Evolutionary conservation across 2,113 vertebrate species (phyloP), one percentile per base, ranked within the genome.

Genomic region (Engystomops pustulosus): DNA sequence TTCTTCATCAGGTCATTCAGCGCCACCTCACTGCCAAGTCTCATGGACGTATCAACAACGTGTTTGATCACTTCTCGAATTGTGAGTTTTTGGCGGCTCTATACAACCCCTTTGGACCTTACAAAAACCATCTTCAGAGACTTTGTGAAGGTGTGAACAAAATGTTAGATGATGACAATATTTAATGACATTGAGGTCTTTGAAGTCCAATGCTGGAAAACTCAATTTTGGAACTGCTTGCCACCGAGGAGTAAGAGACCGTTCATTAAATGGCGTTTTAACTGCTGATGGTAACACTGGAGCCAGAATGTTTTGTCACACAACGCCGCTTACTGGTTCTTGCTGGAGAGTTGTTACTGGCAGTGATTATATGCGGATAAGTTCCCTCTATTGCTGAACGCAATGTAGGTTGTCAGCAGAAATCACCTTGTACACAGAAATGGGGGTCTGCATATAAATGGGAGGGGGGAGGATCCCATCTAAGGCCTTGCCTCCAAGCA

Each of bases 31-130:
- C 95, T 0, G 88, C 93, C 0, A 96, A 96, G 88, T 96, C 95
- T 23, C 94, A 95, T 0, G 94, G 93, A 88, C 95, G 95, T 0
- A 86, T 96, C 86, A 91, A 95, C 69, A 92, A 95, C 0, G 95
- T 96, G 76, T 96, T 96, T 86, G 95, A 95, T 90, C 95, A 96
- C 80, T 96, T 96, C 87, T 93, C 95, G 76, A 91, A 96, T 94
- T 95, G 93, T 85, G 94, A 95, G 79, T 95, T 96, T 80, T 88
- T 96, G 89, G 95, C 95, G 74, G 93, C 92, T 85, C 92, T 96
- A 84, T 96, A 96, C 88, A 95, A 95, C 88, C 95, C 94, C 8
- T 93, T 95, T 87, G 95, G 95, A 85, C 89, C 91, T 83, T 95
- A 94, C 83, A 93, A 94, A 88, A 88, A 88, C n/a, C 94, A 94